Evolutionary conservation across 2,888 invertebrate genomes (phyloP).

Genomic region (Drosophila meridionalis): DNA sequence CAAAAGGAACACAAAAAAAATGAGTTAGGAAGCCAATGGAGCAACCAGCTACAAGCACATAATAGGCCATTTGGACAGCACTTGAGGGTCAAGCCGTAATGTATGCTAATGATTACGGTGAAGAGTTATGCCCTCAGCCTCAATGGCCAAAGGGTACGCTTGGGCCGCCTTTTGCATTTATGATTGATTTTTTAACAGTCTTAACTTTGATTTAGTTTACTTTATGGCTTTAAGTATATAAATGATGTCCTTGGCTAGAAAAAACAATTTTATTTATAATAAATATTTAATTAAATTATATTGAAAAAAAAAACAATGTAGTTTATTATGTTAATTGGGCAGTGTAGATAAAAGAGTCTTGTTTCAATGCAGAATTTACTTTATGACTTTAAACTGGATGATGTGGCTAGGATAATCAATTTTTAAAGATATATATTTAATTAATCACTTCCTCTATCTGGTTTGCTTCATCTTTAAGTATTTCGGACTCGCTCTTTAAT

Average conservation of each 20-base stretch:
- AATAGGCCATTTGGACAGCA: constrained; percentile 72
- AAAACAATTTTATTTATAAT: background rate
- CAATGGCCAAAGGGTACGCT: constrained; percentile 44
- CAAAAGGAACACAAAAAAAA: constrained; percentile 15
- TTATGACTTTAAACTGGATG: no score
- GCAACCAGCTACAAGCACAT: constrained; percentile 69
- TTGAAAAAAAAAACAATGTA: background rate
- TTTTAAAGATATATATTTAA: no score
- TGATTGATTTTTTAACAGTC: constrained; percentile 31
- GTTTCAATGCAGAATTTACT: background rate
- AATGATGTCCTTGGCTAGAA: background rate
- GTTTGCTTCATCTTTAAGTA: no score
- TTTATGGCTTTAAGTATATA: constrained; percentile 12
- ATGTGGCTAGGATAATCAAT: no score
- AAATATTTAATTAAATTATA: background rate
- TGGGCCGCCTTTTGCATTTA: constrained; percentile 29
- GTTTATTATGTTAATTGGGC: background rate
- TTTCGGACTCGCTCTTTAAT: no score
- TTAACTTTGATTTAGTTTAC: constrained; percentile 35
- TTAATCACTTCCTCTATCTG: no score
- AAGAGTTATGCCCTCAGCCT: constrained; percentile 46
- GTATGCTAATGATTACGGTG: constrained; percentile 75
- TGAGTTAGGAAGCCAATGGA: constrained; percentile 64
- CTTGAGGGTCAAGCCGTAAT: constrained; percentile 72
- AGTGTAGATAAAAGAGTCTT: background rate